Percentiles rank a stretch among this genome's conserved stretches.
Conservation (phyloP, 2,888 invertebrate genomes). For the Temnothorax unifasciatus region DNA sequence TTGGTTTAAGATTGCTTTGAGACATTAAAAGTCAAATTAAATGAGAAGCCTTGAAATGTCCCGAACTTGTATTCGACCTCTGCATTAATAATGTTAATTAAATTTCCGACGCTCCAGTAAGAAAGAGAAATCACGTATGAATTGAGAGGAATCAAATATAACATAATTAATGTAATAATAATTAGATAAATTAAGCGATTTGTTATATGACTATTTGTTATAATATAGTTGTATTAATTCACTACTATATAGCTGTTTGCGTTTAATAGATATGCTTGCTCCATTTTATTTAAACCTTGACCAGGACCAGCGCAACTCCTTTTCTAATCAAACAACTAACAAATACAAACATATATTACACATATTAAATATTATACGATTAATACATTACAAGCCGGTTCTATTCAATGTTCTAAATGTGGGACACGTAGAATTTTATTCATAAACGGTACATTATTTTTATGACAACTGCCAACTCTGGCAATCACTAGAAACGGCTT, state of each 20-base stretch:
- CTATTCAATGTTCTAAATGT: constrained; percentile 5
- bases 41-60: background rate
- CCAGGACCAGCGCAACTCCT: background rate
- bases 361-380: constrained; percentile 18
- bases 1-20: background rate
- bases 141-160: background rate
- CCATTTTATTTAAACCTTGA: constrained; percentile 68
- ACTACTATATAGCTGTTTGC: constrained; percentile 14
- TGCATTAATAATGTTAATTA: constrained; percentile 38
- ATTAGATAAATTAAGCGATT: constrained; percentile 46
- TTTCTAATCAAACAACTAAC: constrained; percentile 21
- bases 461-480: constrained; percentile 5
- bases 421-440: background rate
- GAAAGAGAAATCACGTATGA: background rate
- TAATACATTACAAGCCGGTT: constrained; percentile 32
- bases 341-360: background rate
- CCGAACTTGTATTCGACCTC: background rate
- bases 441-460: background rate
- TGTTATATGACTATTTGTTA: constrained; percentile 9
- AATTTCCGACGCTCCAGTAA: background rate
- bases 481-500: constrained; percentile 39
- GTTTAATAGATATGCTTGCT: constrained; percentile 64
- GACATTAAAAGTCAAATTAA: background rate
- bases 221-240: constrained; percentile 13
- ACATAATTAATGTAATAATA: constrained; percentile 24